Conservation (phyloP, 2,797 vertebrate genomes). For the Hafferia zeledoni region DNA sequence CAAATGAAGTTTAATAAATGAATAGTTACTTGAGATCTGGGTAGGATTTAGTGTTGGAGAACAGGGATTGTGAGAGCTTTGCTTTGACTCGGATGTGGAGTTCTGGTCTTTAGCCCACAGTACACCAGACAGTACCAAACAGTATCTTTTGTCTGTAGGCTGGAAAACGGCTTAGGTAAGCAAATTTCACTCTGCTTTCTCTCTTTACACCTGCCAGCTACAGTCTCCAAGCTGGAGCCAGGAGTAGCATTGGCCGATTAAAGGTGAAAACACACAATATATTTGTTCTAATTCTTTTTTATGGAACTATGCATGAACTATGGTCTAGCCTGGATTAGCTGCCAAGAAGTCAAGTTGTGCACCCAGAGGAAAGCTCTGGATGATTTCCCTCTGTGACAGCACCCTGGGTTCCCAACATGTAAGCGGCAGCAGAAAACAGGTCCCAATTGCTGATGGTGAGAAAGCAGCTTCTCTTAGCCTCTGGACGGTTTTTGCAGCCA, state of each 20-base stretch:
- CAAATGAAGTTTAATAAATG: background rate
- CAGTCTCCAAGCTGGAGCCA: background rate
- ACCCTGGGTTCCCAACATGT: background rate
- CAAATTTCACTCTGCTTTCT: background rate
- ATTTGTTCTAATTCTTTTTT: background rate
- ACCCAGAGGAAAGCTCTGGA: background rate
- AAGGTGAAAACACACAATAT: background rate
- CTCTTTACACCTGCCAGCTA: background rate
- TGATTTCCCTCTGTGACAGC: background rate
- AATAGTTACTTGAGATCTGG: background rate
- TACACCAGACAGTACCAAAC: accelerated
- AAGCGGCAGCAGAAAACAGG: background rate
- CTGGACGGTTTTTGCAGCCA: background rate
- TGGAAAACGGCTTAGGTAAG: background rate
- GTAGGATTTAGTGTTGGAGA: background rate
- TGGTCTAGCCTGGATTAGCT: background rate
- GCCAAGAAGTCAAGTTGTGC: background rate
- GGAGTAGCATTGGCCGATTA: background rate
- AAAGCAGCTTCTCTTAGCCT: background rate
- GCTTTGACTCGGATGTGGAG: background rate
- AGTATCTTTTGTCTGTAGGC: background rate
- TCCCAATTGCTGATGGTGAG: background rate
- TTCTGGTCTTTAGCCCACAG: background rate
- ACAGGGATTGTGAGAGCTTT: background rate
- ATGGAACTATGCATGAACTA: background rate